phyloP scores from a whole-genome alignment of 2,113 vertebrate genomes.

The Castor canadensis region DNA sequence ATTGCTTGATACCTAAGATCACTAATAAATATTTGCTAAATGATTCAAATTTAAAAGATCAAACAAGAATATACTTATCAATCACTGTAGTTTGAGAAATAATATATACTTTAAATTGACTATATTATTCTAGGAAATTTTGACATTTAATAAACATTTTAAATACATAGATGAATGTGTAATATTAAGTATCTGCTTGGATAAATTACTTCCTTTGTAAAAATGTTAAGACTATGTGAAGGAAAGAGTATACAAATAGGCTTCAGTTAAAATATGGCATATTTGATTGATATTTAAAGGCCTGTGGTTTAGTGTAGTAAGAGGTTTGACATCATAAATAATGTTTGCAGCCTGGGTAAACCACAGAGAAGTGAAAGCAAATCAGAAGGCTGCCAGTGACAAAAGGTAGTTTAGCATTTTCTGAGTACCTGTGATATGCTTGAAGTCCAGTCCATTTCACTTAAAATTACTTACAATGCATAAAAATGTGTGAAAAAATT shows the following conservation, averaged over 20 bases:
- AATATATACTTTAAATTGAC: neutral
- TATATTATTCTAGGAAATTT: neutral
- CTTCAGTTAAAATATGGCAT: neutral
- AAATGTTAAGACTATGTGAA: neutral
- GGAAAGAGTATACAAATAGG: neutral
- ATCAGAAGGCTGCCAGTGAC: neutral
- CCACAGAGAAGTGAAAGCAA: neutral
- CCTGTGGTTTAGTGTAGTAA: neutral
- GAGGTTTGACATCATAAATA: neutral
- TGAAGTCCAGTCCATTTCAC: neutral
- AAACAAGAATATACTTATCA: neutral
- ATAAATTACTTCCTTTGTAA: constrained; percentile 18
- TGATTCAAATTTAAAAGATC: neutral
- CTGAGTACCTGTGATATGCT: neutral
- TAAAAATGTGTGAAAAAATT: neutral
- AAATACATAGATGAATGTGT: neutral
- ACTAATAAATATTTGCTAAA: neutral
- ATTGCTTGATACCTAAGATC: neutral
- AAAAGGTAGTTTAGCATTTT: neutral
- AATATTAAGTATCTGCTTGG: neutral
- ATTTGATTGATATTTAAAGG: neutral
- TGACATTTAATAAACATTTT: constrained; percentile 39
- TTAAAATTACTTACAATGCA: neutral
- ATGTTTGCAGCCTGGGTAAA: neutral
- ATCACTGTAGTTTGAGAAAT: neutral